phyloP scores from a whole-genome alignment of 2,113 vertebrate genomes.

The Hippolais icterina region DNA sequence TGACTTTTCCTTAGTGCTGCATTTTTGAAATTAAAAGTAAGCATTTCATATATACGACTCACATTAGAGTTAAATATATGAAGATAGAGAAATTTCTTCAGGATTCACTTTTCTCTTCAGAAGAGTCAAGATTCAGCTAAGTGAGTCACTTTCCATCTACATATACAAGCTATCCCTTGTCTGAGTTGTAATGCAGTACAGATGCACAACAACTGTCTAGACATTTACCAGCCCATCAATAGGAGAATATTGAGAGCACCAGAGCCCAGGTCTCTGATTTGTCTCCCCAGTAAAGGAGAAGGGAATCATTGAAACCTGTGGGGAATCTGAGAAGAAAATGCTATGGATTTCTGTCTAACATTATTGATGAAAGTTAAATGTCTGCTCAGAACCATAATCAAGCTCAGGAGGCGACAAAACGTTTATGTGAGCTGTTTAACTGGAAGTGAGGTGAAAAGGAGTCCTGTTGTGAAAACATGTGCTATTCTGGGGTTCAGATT shows the following conservation, averaged over 20 bases:
- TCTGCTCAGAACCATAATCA: constrained; percentile 33
- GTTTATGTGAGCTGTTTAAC: constrained; percentile 25
- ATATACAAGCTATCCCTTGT: background rate
- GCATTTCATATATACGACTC: background rate
- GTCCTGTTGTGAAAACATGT: background rate
- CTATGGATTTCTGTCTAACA: constrained; percentile 38
- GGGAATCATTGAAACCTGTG: constrained; percentile 33
- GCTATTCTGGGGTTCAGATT: background rate
- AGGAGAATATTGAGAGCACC: background rate
- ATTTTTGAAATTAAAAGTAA: constrained; percentile 1
- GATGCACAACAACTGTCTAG: background rate
- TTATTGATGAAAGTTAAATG: constrained; percentile 55
- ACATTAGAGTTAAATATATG: background rate
- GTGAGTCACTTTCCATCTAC: background rate
- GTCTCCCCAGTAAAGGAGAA: constrained; percentile 10
- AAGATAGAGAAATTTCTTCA: background rate
- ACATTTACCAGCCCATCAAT: constrained; percentile 6
- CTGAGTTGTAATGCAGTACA: background rate
- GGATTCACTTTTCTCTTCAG: background rate
- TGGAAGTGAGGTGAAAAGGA: constrained; percentile 17
- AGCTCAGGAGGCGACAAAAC: background rate
- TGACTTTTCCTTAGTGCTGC: background rate
- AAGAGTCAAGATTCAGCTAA: background rate
- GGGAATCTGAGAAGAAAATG: constrained; percentile 56
- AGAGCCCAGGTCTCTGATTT: constrained; percentile 29